Base-by-base conservation (phyloP, 53 echinoderm and acorn worm genomes). In the Holothuria leucospilota region DNA sequence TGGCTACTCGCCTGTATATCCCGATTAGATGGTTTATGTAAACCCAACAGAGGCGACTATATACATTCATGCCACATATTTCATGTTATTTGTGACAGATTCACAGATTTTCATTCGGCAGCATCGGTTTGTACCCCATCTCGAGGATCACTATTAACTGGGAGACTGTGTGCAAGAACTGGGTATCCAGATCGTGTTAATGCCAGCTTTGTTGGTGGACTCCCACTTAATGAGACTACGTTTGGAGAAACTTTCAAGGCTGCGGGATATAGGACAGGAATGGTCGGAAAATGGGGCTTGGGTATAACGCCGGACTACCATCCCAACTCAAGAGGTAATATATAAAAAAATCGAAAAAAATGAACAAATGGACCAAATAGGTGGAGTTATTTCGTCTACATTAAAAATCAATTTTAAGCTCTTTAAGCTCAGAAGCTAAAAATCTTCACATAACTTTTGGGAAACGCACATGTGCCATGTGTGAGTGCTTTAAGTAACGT, bases 61-160 rank as follows among this genome's bases (percentile, higher is more conserved):
- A 34, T 3, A 34, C 34, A 34, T 2, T 34, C 34, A n/a, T n/a
- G n/a, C n/a, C n/a, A 46, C 46, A 46, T 46, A 4, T 2, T 46
- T 46, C 46, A 11, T 46, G 46, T 46, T 46, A 9, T 46, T 46
- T 46, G 46, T 46, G 46, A 63, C 73, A 93, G 93, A 56, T 93
- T 93, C 63, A 90, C 79, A 42, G 93, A 93, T 56, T 93, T 93
- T 46, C 93, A 93, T 72, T 49, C 93, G 0, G 93, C 87, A 15
- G 93, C 90, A 13, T 93, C 93, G 13, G 88, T 93, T 6, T 93
- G 93, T 81, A 90, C 93, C 21, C 93, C 93, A 7, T 93, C 93
- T 24, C 81, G 93, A 13, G 93, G 90, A 29, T 85, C 93, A 9
- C 81, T 93, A 11, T 85, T 93, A 8, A 93, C 93, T 0, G 90